Base-by-base conservation (phyloP, 2,888 invertebrate genomes). In the Trilocha varians region DNA sequence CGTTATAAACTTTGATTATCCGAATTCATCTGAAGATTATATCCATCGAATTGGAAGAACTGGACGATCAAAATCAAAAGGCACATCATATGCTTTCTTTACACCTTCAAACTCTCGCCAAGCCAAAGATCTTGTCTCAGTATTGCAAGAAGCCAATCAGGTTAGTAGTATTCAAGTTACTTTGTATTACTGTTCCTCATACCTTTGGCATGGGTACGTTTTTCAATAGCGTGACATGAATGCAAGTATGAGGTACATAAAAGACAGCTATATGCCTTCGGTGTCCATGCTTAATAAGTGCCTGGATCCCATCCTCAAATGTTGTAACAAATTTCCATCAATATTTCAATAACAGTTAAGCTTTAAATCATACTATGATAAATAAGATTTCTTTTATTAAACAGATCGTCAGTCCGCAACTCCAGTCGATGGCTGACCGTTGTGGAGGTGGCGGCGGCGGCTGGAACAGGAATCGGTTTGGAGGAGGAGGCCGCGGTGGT, bases 1-100 rank as follows among this genome's bases (percentile, higher is more conserved):
- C 87, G 97, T 98, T 54, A 95, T 97, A 74, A 98, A 97, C 88
- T 97, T 93, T 88, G 97, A 97, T 87, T 98, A 96, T 82, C 97
- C 97, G 43, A 94, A 94, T 78, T 96, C 95, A 46, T 95, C 96
- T 42, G 97, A 98, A 78, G 97, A 97, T 82, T 97, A 97, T 76
- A 95, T 97, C 64, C 97, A 97, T 82, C 91, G 97, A 50, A 98
- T 97, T 77, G 97, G 97, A 44, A 91, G 97, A 62, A 97, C 97
- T 34, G 97, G 96, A 40, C 90, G 97, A 40, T 93, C 93, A 35
- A 91, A 93, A 71, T 90, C 92, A 57, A 94, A 93, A 57, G 96
- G 96, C 55, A 97, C 96, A 47, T 96, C 97, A 35, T 97, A 97
- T 76, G 97, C 97, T 44, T 97, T 98, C 88, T 97, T 97, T 84